Base-by-base conservation (phyloP, 2,797 vertebrate species). In the Acanthiza pusilla region DNA sequence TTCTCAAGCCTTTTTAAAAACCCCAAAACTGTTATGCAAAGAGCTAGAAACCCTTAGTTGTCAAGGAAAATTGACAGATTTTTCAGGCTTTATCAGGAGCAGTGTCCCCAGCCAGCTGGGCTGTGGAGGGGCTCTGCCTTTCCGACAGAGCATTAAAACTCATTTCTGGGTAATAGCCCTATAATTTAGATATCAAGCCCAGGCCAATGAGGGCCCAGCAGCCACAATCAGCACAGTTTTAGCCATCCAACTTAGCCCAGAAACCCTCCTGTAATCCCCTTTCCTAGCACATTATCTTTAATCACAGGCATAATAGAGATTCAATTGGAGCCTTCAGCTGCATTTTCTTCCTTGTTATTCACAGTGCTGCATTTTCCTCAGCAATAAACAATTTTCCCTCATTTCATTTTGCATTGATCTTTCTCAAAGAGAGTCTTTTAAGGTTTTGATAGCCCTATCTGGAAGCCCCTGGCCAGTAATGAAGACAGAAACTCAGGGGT, bases 271-370 rank as follows among this genome's bases (percentile, higher is more conserved):
- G 10, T 66, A 89, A 93, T 60, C 57, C 79, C 80, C 73, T 72
- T 81, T 71, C 43, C 74, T 76, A 58, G 75, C 82, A 72, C 86
- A 97, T 97, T 97, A 97, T 96, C 94, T 92, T 94, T 97, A 97
- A 97, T 97, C 96, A 96, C 26, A 54, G 75, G n/a, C 71, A 97
- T 94, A 96, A 93, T 60, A 53, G 91, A 79, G 62, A 50, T 36
- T 92, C 85, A 51, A 65, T 86, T 91, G 57, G 71, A 93, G 87
- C 53, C 61, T 70, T 88, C 76, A 87, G 94, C 91, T 94, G 85
- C 92, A 84, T 94, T 97, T 95, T 88, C 88, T 78, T 85, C 62
- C 84, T 83, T 87, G 20, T 89, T 87, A 95, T 95, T 85, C 87
- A 50, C 67, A 63, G 76, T 9, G 50, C 77, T 75, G 85, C 53